Evolutionary conservation across 2,888 invertebrate genomes (phyloP), one percentile per base, ranked within the genome.

Genomic region (Drosophila formosana): DNA sequence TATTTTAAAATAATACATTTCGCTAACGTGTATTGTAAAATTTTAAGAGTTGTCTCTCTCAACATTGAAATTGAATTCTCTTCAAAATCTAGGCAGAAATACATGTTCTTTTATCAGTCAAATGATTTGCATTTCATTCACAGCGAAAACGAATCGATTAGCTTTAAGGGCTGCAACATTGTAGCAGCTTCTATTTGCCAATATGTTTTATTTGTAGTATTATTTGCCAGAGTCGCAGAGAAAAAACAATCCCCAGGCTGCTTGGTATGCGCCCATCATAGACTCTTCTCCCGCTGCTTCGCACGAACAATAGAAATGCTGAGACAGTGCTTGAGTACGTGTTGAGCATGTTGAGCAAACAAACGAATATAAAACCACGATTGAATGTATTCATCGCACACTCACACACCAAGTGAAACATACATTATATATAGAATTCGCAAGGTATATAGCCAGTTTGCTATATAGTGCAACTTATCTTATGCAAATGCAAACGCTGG

Each of bases 251-350:
- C 23, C 61, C 32, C 39, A 39, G 37, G 47, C 8, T 66, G 56
- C 18, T 75, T 75, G 47, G 60, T 75, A 75, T 75, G 75, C 74
- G 52, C 26, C 55, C 50, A 51, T 74, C 69, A 62, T 62, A 63
- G 56, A 52, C 47, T 25, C 30, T 18, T 39, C 62, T 41, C 45
- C 45, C 23, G 46, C 32, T 39, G 39, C 51, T 39, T 13, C 7
- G 39, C 39, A 43, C 63, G 47, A 51, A 70, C 66, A 65, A 74
- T 70, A 62, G 65, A 74, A 65, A 65, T 53, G 46, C 65, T 58
- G 34, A 72, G 50, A 60, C 51, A 34, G 39, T 45, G 56, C 32
- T 30, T 7, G 13, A 37, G 23, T 13, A 75, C 75, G 66, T 64
- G 75, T 34, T 37, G 30, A 41, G 75, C 32, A 51, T 75, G 43